phyloP scores from a whole-genome alignment of 2,888 invertebrate genomes.

The Metallyticus violacea region DNA sequence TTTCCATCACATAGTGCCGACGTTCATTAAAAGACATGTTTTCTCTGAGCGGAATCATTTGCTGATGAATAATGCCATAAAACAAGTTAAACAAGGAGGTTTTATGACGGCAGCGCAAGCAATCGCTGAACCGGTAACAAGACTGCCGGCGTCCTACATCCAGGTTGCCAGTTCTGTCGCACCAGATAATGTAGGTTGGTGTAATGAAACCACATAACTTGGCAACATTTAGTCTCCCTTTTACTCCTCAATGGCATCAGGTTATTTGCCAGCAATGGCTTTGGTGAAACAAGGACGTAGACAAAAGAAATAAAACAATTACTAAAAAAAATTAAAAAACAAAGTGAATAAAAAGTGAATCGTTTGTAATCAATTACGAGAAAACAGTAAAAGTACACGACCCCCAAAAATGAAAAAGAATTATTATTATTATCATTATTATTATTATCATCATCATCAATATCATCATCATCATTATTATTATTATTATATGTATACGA shows the following conservation, averaged over 20 bases:
- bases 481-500: too few species aligned
- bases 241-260: background rate
- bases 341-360: too few species aligned
- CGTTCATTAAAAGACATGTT: background rate
- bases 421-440: too few species aligned
- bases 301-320: too few species aligned
- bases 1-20: background rate
- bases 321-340: too few species aligned
- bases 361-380: too few species aligned
- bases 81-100: background rate
- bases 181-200: background rate
- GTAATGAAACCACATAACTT: background rate
- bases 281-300: too few species aligned
- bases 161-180: background rate
- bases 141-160: background rate
- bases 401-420: too few species aligned
- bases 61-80: background rate
- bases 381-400: too few species aligned
- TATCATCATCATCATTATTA: too few species aligned
- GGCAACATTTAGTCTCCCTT: background rate
- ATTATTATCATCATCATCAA: too few species aligned
- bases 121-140: background rate
- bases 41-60: too few species aligned
- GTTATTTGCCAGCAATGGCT: background rate
- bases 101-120: background rate